Evolutionary conservation across 2,888 invertebrate species (phyloP), one percentile per base, ranked within the genome.

Genomic region (Sinodicranocentrus sp.): DNA sequence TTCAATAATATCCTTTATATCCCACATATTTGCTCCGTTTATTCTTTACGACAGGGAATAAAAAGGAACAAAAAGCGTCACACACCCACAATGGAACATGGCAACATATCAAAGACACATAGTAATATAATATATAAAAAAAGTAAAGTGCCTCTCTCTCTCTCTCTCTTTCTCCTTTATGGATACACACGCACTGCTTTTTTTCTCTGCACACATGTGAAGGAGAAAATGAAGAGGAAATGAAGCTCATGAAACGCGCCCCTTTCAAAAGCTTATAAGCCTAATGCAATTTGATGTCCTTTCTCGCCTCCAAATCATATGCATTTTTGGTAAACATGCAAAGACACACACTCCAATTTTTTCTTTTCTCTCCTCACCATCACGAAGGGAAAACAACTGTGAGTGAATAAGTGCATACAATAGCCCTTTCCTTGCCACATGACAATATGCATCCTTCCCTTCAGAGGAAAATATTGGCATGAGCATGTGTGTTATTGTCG

Each of bases 21-120:
- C 44, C 44, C 67, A 23, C 63, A 71, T 72, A 72, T 57, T 72
- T 44, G 57, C 26, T 21, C 65, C 80, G 44, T 72, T 73, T 80
- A 67, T 73, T 67, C 80, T 80, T 73, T 72, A 73, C 80, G 80
- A 80, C 67, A 73, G 71, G 57, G 57, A 65, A 73, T 73, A 80
- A 72, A 80, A 80, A 67, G 25, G 52, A 67, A 67, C 43, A 67
- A 80, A 71, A 52, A 68, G 44, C 28, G 15, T 26, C 33, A 10
- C 17, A 17, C 28, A 28, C 6, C 33, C 3, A 63, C 63, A 63
- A 63, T 17, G 17, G 10, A 2, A 63, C 5, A 33, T 33, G n/a
- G 57, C 57, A 2, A 1, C 8, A 33, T 33, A 33, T 33, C 6
- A 48, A 17, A 48, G 5, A 52, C 19, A 52, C 19, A 52, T 52